Percentiles rank a stretch among this genome's conserved stretches.
phyloP scores from a whole-genome alignment of 2,113 vertebrate genomes.

The Manacus vitellinus region DNA sequence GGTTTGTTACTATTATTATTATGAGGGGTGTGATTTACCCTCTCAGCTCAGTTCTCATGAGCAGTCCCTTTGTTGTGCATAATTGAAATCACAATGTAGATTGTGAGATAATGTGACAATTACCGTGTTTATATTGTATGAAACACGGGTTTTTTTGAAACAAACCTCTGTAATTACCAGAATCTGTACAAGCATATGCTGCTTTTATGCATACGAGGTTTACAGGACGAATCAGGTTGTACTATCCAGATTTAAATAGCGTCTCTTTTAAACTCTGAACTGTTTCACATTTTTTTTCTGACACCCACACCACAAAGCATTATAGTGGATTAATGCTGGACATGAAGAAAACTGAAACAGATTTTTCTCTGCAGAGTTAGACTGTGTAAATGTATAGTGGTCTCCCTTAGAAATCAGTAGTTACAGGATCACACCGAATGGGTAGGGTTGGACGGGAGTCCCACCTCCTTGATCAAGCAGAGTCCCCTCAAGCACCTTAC shows the following conservation, averaged over 20 bases:
- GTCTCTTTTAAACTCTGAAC: not conserved
- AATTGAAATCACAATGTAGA: conserved; percentile 53
- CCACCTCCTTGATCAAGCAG: not conserved
- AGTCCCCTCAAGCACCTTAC: not conserved
- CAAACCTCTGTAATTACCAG: conserved; percentile 21
- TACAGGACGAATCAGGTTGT: not conserved
- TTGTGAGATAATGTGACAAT: conserved; percentile 50
- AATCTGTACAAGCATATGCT: not conserved
- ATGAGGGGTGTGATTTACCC: not conserved
- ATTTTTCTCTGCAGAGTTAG: not conserved
- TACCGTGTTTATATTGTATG: not conserved
- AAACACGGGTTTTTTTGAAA: not conserved
- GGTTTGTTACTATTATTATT: conserved; percentile 35
- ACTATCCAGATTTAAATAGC: not conserved
- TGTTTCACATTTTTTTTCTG: not conserved
- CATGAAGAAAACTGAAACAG: not conserved
- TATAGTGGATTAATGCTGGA: not conserved
- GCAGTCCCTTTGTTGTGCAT: conserved; percentile 25
- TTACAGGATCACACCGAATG: not conserved
- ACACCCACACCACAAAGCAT: not conserved
- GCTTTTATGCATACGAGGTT: not conserved
- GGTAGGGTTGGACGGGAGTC: not conserved
- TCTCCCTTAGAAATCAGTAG: not conserved
- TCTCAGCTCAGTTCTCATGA: not conserved
- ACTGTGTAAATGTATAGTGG: accelerated